Evolutionary conservation across 2,797 vertebrate genomes (phyloP), one percentile per base, ranked within the genome.

Genomic region (Hylomyscus alleni): DNA sequence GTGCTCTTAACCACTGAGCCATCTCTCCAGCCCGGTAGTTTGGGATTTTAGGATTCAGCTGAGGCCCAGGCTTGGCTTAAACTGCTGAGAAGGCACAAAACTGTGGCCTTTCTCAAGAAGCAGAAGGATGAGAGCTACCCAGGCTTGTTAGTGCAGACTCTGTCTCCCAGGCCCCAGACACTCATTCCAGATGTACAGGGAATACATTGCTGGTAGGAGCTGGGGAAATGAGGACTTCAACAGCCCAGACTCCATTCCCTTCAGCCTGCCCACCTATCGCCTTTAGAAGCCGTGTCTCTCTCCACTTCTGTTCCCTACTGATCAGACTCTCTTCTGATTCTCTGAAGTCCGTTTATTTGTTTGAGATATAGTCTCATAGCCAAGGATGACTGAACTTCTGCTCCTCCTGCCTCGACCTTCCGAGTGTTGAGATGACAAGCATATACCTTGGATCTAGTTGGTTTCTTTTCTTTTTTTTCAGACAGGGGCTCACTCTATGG

Each of bases 251-350:
- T 88, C 69, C n/a, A 24, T 78, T 86, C 26, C 12, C 40, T 78
- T 50, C n/a, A 40, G 40, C 13, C n/a, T 94, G 80, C 54, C 95
- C 83, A 84, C 15, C 73, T 87, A 19, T 76, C 29, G 75, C 86
- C 58, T 88, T 69, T 17, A 95, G 85, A 95, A 92, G 91, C n/a
- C 40, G 67, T 17, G 24, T 90, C 6, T 84, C 31, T 22, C n/a
- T n/a, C n/a, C n/a, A 69, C 69, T 91, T 90, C 54, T 93, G 54
- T 78, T 44, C 6, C 81, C 19, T 4, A 90, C 56, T 50, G 80
- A 94, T 81, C 7, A 87, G 24, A 22, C 13, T 94, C 31, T 89
- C 26, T 89, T 96, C 80, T 90, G 85, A 22, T 90, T 56, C 90
- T 94, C 90, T 88, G 81, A 77, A 67, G n/a, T 89, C 29, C 29